Evolutionary conservation across 2,888 invertebrate genomes (phyloP), one percentile per base, ranked within the genome.

Genomic region (Laothoe populi): DNA sequence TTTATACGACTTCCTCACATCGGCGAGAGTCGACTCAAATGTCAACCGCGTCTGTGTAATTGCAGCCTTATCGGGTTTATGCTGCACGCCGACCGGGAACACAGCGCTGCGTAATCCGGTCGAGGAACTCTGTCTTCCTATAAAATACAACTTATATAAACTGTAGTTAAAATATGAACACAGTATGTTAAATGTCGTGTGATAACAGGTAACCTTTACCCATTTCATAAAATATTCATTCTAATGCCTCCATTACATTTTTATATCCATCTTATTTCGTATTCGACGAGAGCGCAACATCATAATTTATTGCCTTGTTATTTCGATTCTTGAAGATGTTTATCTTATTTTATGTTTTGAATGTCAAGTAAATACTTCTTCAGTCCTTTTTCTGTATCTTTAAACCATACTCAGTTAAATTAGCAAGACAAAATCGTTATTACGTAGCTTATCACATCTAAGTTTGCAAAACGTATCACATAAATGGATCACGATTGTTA

Each of bases 21-120:
- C 72, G 70, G 71, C 74, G 64, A 68, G 63, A 77, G 76, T 77
- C 70, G 79, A 84, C 86, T 91, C 86, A 72, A 78, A 83, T 90
- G 84, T 86, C 90, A 89, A 87, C 87, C 85, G 78, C 86, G 77
- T 82, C 78, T 77, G 78, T 76, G 78, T 84, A 84, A 86, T 83
- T 83, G 76, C 78, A 82, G 72, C 68, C 77, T 80, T 83, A 81
- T 83, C 81, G 79, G 75, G 70, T 81, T 81, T 83, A 81, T 74
- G 68, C 79, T 72, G 74, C 74, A 75, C 72, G 75, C 65, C 68
- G 66, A 66, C 63, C 58, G 53, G 19, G 7, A 13, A 23, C n/a
- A 23, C 19, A 44, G 8, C 8, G 44, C 19, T 44, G 45, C 71
- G 35, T 74, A 72, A 76, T 73, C 77, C 70, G 67, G 68, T 68